These are phyloP conservation scores for Piprites chloris DNA, from an alignment of 2,113 vertebrate genomes.

Conservation along the genomic window DNA sequence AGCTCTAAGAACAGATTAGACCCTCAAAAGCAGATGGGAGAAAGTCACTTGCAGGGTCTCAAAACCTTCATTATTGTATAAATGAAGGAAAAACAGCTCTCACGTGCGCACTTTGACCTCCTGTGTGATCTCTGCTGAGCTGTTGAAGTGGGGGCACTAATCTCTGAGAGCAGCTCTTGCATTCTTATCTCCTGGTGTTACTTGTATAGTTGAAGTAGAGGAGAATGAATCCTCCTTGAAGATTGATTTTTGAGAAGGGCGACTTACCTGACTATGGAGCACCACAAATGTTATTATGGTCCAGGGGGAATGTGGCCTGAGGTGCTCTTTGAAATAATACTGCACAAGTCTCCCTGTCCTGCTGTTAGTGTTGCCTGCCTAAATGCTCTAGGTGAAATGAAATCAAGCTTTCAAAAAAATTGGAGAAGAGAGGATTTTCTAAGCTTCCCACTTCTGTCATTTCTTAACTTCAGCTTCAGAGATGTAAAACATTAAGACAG, in stretches of 20 bases:
- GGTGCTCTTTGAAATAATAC: neutral
- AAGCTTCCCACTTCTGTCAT: neutral
- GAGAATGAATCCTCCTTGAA: slow-evolving; percentile 18
- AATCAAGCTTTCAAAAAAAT: neutral
- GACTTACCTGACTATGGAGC: neutral
- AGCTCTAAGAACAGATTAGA: neutral
- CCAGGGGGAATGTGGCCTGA: neutral
- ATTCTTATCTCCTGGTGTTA: neutral
- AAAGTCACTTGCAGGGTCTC: neutral
- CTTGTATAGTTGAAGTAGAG: neutral
- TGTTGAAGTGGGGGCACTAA: neutral
- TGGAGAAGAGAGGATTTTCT: neutral
- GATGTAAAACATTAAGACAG: neutral
- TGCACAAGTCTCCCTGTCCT: neutral
- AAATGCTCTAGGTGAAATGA: neutral
- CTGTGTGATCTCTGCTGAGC: neutral
- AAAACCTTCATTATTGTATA: neutral
- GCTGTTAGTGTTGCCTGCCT: neutral
- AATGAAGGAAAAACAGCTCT: neutral
- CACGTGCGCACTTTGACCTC: neutral
- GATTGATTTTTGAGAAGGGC: neutral
- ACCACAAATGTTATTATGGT: neutral
- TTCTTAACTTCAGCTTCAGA: slow-evolving; percentile 1
- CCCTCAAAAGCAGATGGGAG: neutral
- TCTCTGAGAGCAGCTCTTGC: slow-evolving; percentile 11